phyloP scores from a whole-genome alignment of 2,113 vertebrate genomes.

The Rhea pennata region DNA sequence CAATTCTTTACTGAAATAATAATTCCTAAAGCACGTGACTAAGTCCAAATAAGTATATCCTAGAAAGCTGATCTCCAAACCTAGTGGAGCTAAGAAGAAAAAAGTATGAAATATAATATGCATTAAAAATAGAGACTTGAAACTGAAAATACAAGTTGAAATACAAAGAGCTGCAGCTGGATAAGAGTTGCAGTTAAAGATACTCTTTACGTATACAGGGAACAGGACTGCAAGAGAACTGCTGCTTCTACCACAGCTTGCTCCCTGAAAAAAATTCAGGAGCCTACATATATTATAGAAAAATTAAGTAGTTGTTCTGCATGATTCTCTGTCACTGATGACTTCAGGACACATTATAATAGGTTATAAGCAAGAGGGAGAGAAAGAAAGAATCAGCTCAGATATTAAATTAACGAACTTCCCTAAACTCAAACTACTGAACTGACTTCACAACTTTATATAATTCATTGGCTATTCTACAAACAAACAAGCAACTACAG shows the following conservation, averaged over 20 bases:
- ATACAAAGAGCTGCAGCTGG: neutral
- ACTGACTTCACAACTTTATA: too few relatives aligned
- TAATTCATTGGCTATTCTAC: neutral
- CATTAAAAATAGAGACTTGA: neutral
- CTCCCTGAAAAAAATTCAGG: neutral
- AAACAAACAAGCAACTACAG: neutral
- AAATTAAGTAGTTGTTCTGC: neutral
- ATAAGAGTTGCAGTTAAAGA: neutral
- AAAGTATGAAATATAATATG: neutral
- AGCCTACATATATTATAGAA: neutral
- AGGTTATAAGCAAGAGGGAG: neutral
- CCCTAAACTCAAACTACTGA: neutral
- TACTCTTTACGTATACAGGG: neutral
- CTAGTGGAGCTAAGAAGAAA: neutral
- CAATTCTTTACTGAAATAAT: neutral
- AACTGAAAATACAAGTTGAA: conserved; percentile 41
- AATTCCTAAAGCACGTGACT: neutral
- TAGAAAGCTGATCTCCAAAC: neutral
- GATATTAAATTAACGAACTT: neutral
- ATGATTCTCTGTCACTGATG: neutral
- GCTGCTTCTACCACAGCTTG: neutral
- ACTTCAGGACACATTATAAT: neutral
- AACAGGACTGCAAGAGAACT: neutral
- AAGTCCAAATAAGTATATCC: neutral
- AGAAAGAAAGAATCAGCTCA: neutral